phyloP scores from a whole-genome alignment of 2,888 invertebrate genomes.

The Alentia gelatinosa region DNA sequence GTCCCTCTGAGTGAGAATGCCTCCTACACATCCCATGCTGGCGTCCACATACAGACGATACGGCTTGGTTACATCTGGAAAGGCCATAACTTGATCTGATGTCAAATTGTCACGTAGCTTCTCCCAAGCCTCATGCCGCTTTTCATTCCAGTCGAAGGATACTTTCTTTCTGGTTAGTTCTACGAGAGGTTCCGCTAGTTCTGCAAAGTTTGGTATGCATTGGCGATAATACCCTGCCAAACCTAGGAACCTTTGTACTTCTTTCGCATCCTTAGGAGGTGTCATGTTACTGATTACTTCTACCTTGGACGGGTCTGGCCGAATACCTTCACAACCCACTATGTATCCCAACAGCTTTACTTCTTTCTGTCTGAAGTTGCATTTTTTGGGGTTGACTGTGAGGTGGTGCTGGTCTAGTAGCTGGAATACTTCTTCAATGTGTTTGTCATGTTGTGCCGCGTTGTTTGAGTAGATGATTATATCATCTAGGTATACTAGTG shows the following conservation, averaged over 20 bases:
- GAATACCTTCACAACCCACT: neutral
- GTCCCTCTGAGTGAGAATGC: neutral
- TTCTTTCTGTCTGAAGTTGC: neutral
- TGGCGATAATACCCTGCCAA: neutral
- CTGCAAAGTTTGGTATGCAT: neutral
- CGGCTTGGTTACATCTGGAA: neutral
- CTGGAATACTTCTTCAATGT: neutral
- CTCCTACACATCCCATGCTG: too few relatives aligned
- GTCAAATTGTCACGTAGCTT: neutral
- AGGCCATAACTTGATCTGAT: neutral
- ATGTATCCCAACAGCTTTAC: neutral
- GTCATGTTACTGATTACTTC: too few relatives aligned
- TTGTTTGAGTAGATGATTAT: neutral
- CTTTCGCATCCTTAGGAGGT: neutral
- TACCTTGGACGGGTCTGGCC: neutral
- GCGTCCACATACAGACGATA: neutral
- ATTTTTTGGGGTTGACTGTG: neutral
- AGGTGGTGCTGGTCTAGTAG: neutral
- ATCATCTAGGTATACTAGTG: neutral
- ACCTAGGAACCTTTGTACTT: neutral
- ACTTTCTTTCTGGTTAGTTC: neutral
- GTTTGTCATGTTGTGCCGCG: neutral
- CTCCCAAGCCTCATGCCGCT: neutral
- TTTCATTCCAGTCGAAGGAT: neutral
- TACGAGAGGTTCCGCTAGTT: neutral